Evolutionary conservation across 2,888 invertebrate species (phyloP).

Genomic region (Tromatobia lineatoria): DNA sequence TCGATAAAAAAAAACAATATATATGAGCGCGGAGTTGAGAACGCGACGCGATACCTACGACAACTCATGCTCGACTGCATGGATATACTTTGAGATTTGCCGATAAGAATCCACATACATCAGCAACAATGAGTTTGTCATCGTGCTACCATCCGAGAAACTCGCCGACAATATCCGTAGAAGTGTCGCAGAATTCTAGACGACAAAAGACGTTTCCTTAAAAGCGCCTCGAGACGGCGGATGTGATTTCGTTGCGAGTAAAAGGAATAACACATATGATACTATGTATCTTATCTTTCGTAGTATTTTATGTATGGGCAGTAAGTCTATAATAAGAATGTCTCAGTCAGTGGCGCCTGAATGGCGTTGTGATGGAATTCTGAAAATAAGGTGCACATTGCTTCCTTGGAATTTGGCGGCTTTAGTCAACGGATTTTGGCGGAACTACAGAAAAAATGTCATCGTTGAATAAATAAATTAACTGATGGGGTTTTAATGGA

Average conservation of each 20-base stretch:
- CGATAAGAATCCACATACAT: constrained; percentile 68
- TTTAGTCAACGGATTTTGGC: too few relatives aligned
- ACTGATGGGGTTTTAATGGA: too few relatives aligned
- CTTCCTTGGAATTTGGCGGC: too few relatives aligned
- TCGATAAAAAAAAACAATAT: constrained; percentile 1
- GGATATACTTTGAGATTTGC: constrained; percentile 66
- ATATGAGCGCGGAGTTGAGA: background rate
- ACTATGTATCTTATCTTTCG: constrained; percentile 4
- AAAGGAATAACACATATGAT: background rate
- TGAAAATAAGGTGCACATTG: background rate
- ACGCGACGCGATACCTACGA: constrained; percentile 65
- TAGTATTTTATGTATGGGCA: constrained; percentile 2
- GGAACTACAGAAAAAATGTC: too few relatives aligned
- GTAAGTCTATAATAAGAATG: background rate
- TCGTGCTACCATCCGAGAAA: background rate
- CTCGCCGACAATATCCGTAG: background rate
- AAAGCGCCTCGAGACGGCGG: constrained; percentile 5
- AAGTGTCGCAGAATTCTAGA: background rate
- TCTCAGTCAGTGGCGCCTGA: background rate
- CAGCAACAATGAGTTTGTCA: background rate
- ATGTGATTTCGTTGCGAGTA: constrained; percentile 4
- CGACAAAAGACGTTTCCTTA: background rate
- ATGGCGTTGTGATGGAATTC: background rate
- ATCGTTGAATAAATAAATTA: too few relatives aligned
- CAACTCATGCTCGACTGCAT: constrained; percentile 70